Evolutionary conservation across 37 sponge, comb jelly and placozoan species (phyloP), one percentile per base, ranked within the genome.

Genomic region (Lycopodina hypogea): DNA sequence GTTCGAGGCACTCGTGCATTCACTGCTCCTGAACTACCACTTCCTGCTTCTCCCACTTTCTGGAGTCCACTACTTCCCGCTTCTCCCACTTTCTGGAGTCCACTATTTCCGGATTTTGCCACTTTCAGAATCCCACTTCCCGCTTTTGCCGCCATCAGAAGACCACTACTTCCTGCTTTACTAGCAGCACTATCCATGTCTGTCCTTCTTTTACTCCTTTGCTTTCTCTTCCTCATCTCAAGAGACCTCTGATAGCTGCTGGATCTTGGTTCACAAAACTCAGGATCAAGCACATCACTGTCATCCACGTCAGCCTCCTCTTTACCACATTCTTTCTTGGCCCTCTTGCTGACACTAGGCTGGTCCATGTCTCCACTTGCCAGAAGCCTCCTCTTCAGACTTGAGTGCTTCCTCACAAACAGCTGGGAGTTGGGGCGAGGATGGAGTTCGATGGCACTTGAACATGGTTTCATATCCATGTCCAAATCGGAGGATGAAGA

Each of bases 401-500:
- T 42, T 36, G n/a, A n/a, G n/a, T 12, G 36, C 74, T 28, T 56
- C 32, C 42, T 36, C 26, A 76, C 61, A 24, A 76, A 23, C 61
- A 76, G 60, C 61, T 60, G 76, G 6, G 39, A 40, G 9, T 0
- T 76, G n/a, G 76, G 76, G 8, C 56, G 52, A 3, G 76, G 60
- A 9, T 76, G 76, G 42, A 76, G 18, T 1, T 41, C 62, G 2
- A 76, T 22, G 62, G 38, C 61, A 37, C 42, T 42, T 7, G 24
- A 21, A 1, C 59, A 42, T 23, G 56, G 26, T 26, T 76, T 61
- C 18, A 61, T 59, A 2, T 58, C 76, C 18, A 61, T 59, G 12
- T 58, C 41, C 21, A n/a, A 42, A 42, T 59, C 62, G 3, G 60
- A 58, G 35, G 58, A 22, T 3, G 21, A 37, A 22, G 51, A 1